Base-by-base conservation (phyloP, 2,113 vertebrate species). In the Mastomys coucha region DNA sequence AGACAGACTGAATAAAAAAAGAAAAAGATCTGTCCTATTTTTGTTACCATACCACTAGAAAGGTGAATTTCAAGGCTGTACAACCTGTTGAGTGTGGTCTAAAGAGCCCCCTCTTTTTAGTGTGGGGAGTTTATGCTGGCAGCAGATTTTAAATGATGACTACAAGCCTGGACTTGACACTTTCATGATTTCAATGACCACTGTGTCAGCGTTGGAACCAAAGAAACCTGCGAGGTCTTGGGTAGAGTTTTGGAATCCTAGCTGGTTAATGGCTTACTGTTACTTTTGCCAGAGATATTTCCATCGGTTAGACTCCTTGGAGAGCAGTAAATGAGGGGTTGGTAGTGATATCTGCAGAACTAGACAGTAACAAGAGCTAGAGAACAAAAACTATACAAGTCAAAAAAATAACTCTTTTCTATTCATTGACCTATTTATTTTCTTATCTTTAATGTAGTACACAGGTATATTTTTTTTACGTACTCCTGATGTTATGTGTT, bases 81-180 rank as follows among this genome's bases (percentile, higher is more conserved):
- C 93, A 96, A 51, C 69, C 80, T 95, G 8, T 73, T 96, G 94
- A 93, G n/a, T 88, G 45, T 96, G 92, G 88, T 92, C 75, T 97
- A 94, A 94, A 96, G 42, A 58, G 45, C 17, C 24, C 51, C 78
- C 33, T 13, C 51, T 91, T 96, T 94, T 94, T 95, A 84, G 93
- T 88, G 84, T 26, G 89, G 65, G 80, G 51, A 28, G 56, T 93
- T 94, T 76, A 89, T 75, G 84, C 45, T 93, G 80, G 94, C 58
- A 93, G 53, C 26, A 81, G 92, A 94, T 80, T 94, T 96, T 94
- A 95, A 96, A 97, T 81, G 73, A 78, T 97, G 96, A 94, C 63
- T 65, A 8, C 17, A 58, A 20, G 17, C 63, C 26, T 65, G 63
- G 63, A 65, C 63, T 26, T 65, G 26, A 26, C 63, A 26, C 75